Evolutionary conservation across 2,888 invertebrate species (phyloP).

Genomic region (Sarcophaga variegata): DNA sequence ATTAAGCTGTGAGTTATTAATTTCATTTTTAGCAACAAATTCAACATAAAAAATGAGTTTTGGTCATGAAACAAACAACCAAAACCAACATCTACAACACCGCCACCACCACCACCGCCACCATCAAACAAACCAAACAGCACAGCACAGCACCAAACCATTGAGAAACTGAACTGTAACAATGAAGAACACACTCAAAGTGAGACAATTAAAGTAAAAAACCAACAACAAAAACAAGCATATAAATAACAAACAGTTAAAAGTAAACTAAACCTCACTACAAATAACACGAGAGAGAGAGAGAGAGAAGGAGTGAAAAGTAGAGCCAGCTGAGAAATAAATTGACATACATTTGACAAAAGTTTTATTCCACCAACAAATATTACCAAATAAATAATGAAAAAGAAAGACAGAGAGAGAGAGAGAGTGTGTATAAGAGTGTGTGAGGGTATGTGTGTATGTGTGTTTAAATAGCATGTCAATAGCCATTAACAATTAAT

Average conservation of each 20-base stretch:
- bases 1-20: conserved; percentile 28
- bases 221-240: neutral
- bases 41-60: conserved; percentile 48
- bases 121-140: neutral
- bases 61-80: conserved; percentile 41
- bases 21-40: conserved; percentile 42
- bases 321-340: conserved; percentile 1
- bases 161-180: no score
- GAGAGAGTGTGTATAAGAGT: neutral
- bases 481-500: conserved; percentile 53
- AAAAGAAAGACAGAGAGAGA: neutral
- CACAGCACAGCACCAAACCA: neutral
- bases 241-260: neutral
- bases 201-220: conserved; percentile 10
- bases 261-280: no score
- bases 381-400: neutral
- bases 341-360: conserved; percentile 5
- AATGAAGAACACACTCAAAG: neutral
- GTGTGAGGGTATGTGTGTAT: neutral
- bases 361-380: conserved; percentile 1
- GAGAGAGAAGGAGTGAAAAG: no score
- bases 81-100: neutral
- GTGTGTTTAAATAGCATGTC: conserved; percentile 21
- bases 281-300: no score
- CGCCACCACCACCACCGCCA: neutral